Base-by-base conservation (phyloP, 2,113 vertebrate species). In the Petrocephalus zakoni region DNA sequence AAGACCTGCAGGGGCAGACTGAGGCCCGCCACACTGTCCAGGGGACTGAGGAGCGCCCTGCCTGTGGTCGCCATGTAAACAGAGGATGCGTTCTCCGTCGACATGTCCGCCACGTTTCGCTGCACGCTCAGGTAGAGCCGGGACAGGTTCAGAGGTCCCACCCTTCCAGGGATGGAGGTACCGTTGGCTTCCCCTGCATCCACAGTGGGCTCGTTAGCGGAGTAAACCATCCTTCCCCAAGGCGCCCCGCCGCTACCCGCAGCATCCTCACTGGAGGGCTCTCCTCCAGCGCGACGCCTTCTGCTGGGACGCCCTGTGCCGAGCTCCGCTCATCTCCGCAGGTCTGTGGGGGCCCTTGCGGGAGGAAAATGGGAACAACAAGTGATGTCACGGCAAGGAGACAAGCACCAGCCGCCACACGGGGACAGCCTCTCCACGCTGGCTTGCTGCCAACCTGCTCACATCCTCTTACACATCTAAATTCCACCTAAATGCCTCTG, bases 1-100 rank as follows among this genome's bases (percentile, higher is more conserved):
- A 99, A 96, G 85, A 99, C 95, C 95, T 97, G 98, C 72, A 99
- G 95, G 56, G 98, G 96, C 85, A 98, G 91, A 94, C 93, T 93
- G 56, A 99, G 91, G 88, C 96, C 96, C 87, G 91, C 94, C 89
- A 92, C 94, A 92, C 89, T 92, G 90, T 94, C 93, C 87, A 93
- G 94, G 0, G 94, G 85, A 37, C 93, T 92, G 13, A 92, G 91
- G 0, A 94, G 86, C 85, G 91, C 82, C 11, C 93, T 95, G 90
- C 93, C 91, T 34, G 92, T 90, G 53, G 95, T 90, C 46, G 92
- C 93, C 90, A 86, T 90, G 92, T 92, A 94, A 86, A 93, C 95
- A 37, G 86, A 61, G 51, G 93, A 93, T 58, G 46, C 29, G 86
- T 94, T 95, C 25, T 89, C 90, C 90, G 89, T 90, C 75, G 92